A percentile compares a stretch with the other conserved stretches of the same genome.
Conservation (phyloP, 2,113 vertebrate species). For the Zosterops lateralis region DNA sequence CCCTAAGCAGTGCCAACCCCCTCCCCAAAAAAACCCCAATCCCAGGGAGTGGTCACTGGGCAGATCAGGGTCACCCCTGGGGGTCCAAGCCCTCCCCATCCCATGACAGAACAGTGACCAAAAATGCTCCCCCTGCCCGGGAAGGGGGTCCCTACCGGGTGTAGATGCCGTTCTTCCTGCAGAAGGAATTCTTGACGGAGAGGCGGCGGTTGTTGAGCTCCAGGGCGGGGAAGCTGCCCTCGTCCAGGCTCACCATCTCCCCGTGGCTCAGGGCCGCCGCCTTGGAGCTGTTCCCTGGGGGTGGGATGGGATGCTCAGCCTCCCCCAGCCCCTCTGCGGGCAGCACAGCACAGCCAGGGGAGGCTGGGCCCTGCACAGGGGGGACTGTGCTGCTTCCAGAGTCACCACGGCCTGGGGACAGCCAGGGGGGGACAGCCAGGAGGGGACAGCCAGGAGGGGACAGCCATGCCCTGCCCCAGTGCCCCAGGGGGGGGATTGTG, state of each 20-base stretch:
- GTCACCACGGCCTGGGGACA: no score
- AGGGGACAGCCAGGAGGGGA: neutral
- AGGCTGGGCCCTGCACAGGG: no score
- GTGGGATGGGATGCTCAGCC: neutral
- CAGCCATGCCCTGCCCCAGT: neutral
- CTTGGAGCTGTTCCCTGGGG: constrained; percentile 86
- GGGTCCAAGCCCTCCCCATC: neutral
- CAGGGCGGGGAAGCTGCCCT: constrained; percentile 91
- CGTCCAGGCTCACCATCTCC: constrained; percentile 95
- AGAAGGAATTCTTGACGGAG: constrained; percentile 96
- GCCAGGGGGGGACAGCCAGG: neutral
- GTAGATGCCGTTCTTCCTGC: constrained; percentile 93
- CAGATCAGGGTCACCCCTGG: neutral
- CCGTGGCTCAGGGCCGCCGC: constrained; percentile 87
- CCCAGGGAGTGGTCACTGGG: fast-evolving
- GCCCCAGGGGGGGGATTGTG: neutral
- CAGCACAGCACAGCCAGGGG: neutral
- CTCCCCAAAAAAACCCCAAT: no score
- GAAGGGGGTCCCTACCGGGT: constrained; percentile 78
- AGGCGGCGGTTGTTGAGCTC: constrained; percentile 96
- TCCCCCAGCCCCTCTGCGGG: neutral
- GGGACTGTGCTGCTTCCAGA: neutral
- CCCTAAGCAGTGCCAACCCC: fast-evolving
- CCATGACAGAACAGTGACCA: fast-evolving
- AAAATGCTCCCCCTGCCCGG: fast-evolving